These are phyloP conservation scores for Chrysogorgia sp. DNA, from an alignment of 92 coral and sea anemone species.

Conservation along the genomic window DNA sequence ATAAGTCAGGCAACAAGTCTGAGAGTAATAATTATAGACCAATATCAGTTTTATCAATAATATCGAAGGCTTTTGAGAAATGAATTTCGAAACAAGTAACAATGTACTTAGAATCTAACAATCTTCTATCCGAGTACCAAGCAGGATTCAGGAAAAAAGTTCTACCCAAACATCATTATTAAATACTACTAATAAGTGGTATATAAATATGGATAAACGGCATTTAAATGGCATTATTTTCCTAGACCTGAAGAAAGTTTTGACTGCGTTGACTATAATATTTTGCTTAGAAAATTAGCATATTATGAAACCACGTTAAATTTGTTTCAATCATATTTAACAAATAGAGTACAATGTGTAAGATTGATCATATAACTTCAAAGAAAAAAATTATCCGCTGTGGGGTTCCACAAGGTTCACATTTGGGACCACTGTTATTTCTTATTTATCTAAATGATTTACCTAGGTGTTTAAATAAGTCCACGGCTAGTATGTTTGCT, in stretches of 20 bases:
- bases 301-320: neutral
- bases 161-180: slow-evolving; percentile 1
- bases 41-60: slow-evolving; percentile 1
- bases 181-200: slow-evolving; percentile 4
- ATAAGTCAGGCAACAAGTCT: slow-evolving; percentile 1
- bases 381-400: neutral
- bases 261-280: too few species aligned
- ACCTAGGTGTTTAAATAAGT: neutral
- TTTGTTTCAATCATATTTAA: neutral
- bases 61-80: neutral
- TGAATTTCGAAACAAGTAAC: neutral
- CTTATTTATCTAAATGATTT: too few species aligned
- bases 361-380: neutral
- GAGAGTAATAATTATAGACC: slow-evolving; percentile 44
- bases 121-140: too few species aligned
- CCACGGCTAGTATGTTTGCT: slow-evolving; percentile 18
- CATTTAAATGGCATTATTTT: slow-evolving; percentile 17
- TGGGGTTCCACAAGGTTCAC: slow-evolving; percentile 3
- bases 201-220: neutral
- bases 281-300: neutral
- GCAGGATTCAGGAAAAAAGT: neutral
- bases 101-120: too few species aligned
- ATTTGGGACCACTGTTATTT: slow-evolving; percentile 15
- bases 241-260: neutral
- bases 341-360: neutral